A percentile compares a stretch with the other conserved stretches of the same genome.
These are phyloP conservation scores for Calliphora vomitoria DNA, from an alignment of 2,888 invertebrate species.

Conservation along the genomic window DNA sequence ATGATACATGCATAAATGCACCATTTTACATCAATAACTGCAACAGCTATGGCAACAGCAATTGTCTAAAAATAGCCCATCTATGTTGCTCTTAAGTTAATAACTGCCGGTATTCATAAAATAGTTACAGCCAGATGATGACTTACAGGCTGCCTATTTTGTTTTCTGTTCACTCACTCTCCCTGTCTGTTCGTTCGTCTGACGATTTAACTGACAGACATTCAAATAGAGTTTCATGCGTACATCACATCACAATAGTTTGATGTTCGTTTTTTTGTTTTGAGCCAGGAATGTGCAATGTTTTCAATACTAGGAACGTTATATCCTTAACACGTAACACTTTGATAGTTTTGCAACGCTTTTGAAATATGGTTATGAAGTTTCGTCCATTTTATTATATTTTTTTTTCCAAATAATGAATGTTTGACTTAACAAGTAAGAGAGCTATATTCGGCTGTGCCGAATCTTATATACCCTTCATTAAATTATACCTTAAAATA, in stretches of 20 bases:
- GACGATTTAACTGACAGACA: constrained; percentile 63
- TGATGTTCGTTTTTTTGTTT: neutral
- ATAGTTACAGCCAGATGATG: constrained; percentile 69
- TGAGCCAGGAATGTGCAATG: neutral
- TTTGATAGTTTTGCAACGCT: too few relatives aligned
- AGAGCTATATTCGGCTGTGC: too few relatives aligned
- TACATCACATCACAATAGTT: constrained; percentile 35
- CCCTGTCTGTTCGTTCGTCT: constrained; percentile 52
- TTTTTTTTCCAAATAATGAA: too few relatives aligned
- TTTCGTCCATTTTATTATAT: too few relatives aligned
- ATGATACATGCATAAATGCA: constrained; percentile 52
- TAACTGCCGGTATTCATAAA: constrained; percentile 72
- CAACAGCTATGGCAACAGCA: constrained; percentile 6
- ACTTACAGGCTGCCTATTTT: constrained; percentile 56
- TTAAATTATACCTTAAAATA: too few relatives aligned
- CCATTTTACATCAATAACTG: constrained; percentile 44
- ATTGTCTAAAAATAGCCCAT: constrained; percentile 68
- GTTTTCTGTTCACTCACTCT: constrained; percentile 12
- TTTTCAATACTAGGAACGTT: neutral
- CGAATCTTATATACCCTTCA: too few relatives aligned
- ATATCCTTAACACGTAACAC: too few relatives aligned
- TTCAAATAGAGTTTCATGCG: constrained; percentile 62
- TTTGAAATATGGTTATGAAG: too few relatives aligned
- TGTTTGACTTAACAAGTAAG: too few relatives aligned
- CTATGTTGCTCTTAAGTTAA: constrained; percentile 44